Evolutionary conservation across 2,113 vertebrate species (phyloP).

Genomic region (Phyllostomus hastatus): DNA sequence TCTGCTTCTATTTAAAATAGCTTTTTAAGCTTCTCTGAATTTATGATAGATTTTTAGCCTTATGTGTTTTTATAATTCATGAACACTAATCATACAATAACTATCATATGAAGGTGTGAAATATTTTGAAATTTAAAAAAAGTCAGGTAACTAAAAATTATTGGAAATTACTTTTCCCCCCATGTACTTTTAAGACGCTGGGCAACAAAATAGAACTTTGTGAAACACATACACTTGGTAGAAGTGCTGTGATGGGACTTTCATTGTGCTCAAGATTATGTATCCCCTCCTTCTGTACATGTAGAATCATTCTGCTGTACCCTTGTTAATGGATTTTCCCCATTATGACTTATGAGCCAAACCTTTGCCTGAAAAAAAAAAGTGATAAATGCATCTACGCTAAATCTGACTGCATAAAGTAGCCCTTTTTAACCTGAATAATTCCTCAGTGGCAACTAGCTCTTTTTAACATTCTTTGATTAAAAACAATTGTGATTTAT

Average conservation of each 20-base stretch:
- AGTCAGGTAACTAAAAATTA: background rate
- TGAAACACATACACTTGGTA: background rate
- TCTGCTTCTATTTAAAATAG: background rate
- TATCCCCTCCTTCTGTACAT: background rate
- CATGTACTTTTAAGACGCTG: background rate
- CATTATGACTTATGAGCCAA: background rate
- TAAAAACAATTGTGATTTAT: slow-evolving; percentile 69
- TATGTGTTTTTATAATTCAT: background rate
- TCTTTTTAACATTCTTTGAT: slow-evolving; percentile 67
- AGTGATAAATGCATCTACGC: background rate
- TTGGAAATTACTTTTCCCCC: background rate
- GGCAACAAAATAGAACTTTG: background rate
- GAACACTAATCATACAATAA: background rate
- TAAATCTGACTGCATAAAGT: slow-evolving; percentile 8
- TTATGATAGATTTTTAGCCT: background rate
- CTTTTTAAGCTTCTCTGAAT: background rate
- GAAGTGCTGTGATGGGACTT: background rate
- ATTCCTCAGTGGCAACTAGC: slow-evolving; percentile 40
- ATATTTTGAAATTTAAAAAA: background rate
- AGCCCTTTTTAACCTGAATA: background rate
- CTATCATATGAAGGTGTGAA: background rate
- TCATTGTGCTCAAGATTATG: background rate
- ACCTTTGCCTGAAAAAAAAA: slow-evolving; percentile 4
- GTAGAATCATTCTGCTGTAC: background rate
- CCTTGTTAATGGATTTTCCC: background rate